Base-by-base conservation (phyloP, 2,797 vertebrate species). In the Antrozous pallidus region DNA sequence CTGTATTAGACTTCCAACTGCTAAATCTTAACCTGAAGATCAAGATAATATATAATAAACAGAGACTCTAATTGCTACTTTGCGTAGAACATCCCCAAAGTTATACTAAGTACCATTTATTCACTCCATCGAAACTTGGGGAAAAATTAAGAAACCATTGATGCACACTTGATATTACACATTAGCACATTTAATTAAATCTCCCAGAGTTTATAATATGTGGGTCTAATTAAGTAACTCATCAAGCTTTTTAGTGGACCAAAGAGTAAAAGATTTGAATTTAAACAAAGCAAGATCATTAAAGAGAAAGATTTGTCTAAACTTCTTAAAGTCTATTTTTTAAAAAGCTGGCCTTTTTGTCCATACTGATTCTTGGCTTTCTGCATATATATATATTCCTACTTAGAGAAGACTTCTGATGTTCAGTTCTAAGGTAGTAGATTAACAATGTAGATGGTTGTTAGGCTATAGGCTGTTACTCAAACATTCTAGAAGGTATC, bases 121-220 rank as follows among this genome's bases (percentile, higher is more conserved):
- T 90, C 58, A 70, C 14, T 96, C 56, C 58, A 77, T 61, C 54
- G 91, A 33, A 81, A 94, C 90, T 88, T 95, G 9, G 12, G 51
- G 80, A 97, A 96, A 96, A 93, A 95, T 95, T 94, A 95, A 92
- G 95, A 93, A 95, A 95, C 38, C 85, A 96, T 75, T 88, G 12
- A 18, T 1, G 5, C 0, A 7, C 33, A 85, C 9, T 5, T 7
- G 56, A 88, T 95, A 79, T 97, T 86, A 93, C 6, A 73, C 89
- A 95, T 94, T 96, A 83, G 54, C 90, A 95, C 90, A 96, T 92
- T 96, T 83, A 74, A 77, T 96, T 77, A 93, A 97, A 86, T 17
- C 17, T 33, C 78, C 58, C 36, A 85, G 71, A 96, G 49, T 10
- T 31, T 93, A 78, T 92, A 92, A 95, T 95, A 58, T 65, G 54